A percentile compares a stretch with the other conserved stretches of the same genome.
Conservation (phyloP, 2,113 vertebrate genomes). For the Muntiacus muntjak region DNA sequence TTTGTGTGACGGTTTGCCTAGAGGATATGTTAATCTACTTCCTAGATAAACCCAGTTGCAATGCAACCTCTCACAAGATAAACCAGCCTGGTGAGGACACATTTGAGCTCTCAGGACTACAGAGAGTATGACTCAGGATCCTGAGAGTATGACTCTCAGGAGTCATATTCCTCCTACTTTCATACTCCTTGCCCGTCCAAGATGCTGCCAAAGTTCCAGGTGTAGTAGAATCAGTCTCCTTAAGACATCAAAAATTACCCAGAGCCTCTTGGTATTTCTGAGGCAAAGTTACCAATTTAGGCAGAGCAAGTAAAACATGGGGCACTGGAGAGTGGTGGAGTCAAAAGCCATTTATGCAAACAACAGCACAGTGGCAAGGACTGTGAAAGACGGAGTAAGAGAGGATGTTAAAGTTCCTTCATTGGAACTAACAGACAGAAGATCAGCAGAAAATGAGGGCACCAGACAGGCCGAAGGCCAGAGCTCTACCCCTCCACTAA, state of each 20-base stretch:
- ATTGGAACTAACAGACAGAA: not conserved
- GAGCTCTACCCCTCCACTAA: not conserved
- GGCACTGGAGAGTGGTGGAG: not conserved
- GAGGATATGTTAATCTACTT: not conserved
- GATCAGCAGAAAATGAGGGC: not conserved
- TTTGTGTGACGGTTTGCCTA: not conserved
- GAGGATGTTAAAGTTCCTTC: not conserved
- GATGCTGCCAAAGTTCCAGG: not conserved
- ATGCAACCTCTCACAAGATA: not conserved
- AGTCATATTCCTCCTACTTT: not conserved
- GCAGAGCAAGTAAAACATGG: not conserved
- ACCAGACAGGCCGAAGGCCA: not conserved
- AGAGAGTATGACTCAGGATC: too few relatives aligned
- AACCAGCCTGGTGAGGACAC: not conserved
- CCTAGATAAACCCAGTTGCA: not conserved
- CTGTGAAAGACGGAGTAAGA: not conserved
- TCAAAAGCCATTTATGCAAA: not conserved
- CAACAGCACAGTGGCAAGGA: not conserved
- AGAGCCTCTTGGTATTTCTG: not conserved
- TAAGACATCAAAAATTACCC: not conserved
- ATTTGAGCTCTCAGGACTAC: not conserved
- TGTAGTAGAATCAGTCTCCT: not conserved
- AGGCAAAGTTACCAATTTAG: not conserved
- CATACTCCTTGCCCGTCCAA: not conserved
- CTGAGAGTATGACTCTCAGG: too few relatives aligned